Conservation (phyloP, 2,113 vertebrate genomes). For the Talpa occidentalis region DNA sequence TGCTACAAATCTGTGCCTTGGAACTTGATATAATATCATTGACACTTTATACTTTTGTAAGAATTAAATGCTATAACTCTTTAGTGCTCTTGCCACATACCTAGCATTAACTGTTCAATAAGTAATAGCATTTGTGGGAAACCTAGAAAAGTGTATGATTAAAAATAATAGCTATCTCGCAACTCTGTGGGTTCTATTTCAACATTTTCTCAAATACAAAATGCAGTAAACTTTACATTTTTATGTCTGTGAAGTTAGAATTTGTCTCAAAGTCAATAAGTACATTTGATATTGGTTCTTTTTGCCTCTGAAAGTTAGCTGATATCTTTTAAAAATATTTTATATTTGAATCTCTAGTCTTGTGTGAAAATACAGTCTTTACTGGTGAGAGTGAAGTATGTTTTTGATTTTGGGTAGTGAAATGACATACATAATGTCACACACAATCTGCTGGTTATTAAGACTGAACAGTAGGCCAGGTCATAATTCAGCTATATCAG, state of each 20-base stretch:
- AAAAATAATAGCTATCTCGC: not conserved
- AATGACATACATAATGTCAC: not conserved
- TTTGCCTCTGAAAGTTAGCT: not conserved
- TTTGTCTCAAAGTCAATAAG: not conserved
- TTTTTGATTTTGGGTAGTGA: constrained; percentile 23
- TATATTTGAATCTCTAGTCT: not conserved
- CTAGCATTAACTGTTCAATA: not conserved
- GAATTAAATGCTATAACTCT: not conserved
- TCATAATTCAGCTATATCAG: not conserved
- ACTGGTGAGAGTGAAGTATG: not conserved
- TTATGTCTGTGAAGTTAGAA: not conserved
- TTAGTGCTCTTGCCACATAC: not conserved
- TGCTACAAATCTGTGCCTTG: not conserved
- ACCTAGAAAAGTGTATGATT: not conserved
- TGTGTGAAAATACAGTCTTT: not conserved
- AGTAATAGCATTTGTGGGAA: not conserved
- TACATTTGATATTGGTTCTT: not conserved
- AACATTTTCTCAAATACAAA: not conserved
- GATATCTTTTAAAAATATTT: not conserved
- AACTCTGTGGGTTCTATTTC: not conserved
- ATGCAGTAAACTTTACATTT: not conserved
- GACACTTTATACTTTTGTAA: not conserved
- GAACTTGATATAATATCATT: not conserved
- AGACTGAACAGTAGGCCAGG: not conserved
- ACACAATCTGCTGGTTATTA: not conserved